phyloP scores from a whole-genome alignment of 2,888 invertebrate genomes.

The Tachystola acroxantha region DNA sequence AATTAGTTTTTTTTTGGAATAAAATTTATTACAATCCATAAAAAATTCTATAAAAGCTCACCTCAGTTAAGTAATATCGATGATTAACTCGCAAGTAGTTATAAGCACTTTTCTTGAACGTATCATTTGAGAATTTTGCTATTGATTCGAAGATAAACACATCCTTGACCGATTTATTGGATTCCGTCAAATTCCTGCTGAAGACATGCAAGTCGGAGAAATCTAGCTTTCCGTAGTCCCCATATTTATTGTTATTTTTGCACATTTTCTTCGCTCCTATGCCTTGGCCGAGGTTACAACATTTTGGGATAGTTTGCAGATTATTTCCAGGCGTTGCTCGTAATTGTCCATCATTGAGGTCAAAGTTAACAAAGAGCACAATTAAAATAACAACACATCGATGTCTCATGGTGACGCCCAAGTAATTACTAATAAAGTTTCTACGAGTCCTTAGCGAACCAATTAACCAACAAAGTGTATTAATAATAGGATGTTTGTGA shows the following conservation, averaged over 20 bases:
- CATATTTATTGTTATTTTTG: too few species aligned
- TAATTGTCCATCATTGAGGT: background rate
- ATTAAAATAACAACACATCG: background rate
- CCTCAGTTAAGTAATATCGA: constrained; percentile 3
- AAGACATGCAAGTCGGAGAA: background rate
- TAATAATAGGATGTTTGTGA: too few species aligned
- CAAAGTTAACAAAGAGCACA: background rate
- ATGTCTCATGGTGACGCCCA: background rate
- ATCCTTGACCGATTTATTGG: background rate
- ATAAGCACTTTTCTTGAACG: background rate
- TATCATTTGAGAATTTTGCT: background rate
- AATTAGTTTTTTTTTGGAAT: too few species aligned
- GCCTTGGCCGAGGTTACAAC: background rate
- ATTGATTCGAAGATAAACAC: background rate
- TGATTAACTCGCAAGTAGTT: background rate
- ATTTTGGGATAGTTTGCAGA: background rate
- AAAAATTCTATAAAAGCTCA: too few species aligned
- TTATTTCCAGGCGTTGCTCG: too few species aligned
- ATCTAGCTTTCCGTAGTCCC: background rate
- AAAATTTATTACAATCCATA: too few species aligned
- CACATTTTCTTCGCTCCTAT: background rate
- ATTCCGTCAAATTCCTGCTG: background rate
- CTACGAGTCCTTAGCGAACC: too few species aligned
- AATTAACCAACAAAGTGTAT: too few species aligned
- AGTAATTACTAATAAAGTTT: background rate